phyloP scores from a whole-genome alignment of 2,113 vertebrate genomes.

The Neogobius melanostomus region DNA sequence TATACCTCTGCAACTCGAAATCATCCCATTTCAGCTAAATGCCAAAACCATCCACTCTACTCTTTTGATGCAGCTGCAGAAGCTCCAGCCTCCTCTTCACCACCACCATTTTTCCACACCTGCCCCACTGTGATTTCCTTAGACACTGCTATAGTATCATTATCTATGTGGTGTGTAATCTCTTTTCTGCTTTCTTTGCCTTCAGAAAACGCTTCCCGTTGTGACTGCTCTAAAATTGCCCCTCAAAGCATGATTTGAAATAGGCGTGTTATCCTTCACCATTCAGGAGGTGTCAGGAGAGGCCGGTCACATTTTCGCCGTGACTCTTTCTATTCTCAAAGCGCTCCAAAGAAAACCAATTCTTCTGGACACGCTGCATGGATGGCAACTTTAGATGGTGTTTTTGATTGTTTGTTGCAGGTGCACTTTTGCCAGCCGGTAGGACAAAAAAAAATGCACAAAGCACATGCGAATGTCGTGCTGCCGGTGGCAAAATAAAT shows the following conservation, averaged over 20 bases:
- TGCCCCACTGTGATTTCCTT: too few relatives aligned
- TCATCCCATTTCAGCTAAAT: too few relatives aligned
- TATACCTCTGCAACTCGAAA: too few relatives aligned
- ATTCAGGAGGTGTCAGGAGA: slow-evolving; percentile 26
- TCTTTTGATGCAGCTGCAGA: too few relatives aligned
- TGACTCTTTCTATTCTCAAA: slow-evolving; percentile 10
- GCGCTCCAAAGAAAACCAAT: slow-evolving; percentile 30
- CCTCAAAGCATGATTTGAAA: slow-evolving; percentile 44
- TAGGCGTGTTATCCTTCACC: slow-evolving; percentile 32
- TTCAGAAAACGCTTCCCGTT: slow-evolving; percentile 32
- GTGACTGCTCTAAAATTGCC: slow-evolving; percentile 36
- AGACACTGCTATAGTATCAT: neutral
- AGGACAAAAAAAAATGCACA: slow-evolving; percentile 38
- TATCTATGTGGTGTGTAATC: slow-evolving; percentile 22
- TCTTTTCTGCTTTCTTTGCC: slow-evolving; percentile 30
- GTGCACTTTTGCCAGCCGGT: slow-evolving; percentile 41
- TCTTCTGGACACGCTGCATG: slow-evolving; percentile 30
- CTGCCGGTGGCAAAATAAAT: slow-evolving; percentile 55
- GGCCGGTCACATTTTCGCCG: slow-evolving; percentile 31
- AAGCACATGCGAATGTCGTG: slow-evolving; percentile 30
- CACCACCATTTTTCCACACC: too few relatives aligned
- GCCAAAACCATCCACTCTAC: too few relatives aligned
- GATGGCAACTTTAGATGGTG: slow-evolving; percentile 51
- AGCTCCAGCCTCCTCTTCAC: too few relatives aligned
- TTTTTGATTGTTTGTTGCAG: slow-evolving; percentile 54